Evolutionary conservation across 2,113 vertebrate genomes (phyloP), one percentile per base, ranked within the genome.

Genomic region (Serilophus lunatus): DNA sequence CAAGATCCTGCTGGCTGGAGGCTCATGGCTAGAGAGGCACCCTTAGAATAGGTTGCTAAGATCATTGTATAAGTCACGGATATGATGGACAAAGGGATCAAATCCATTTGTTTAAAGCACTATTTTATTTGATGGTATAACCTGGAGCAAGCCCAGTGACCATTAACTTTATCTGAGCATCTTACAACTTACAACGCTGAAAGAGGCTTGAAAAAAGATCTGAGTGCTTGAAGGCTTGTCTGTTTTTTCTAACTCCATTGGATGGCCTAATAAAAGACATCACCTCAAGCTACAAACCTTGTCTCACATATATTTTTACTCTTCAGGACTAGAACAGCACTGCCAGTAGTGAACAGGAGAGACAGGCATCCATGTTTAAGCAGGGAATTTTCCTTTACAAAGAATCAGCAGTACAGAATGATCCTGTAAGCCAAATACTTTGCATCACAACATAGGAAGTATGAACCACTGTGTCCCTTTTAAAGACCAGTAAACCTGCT

Each of bases 101-200:
- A 90, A 89, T 11, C 75, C 50, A 82, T 80, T 86, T 94, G 42
- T 69, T 92, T 75, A 66, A 83, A 75, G 76, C 68, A 56, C 26
- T 57, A 16, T 63, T 86, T 81, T 29, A 59, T 69, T 26, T 70
- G 42, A 65, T 9, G 69, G 31, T 13, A 15, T 75, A 84, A 88
- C 83, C 86, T 44, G 71, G 49, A 75, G 96, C 76, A 66, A 78
- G 25, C 72, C 66, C 42, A n/a, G 64, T 5, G 64, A 88, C 64
- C 82, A 86, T 93, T 93, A 86, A 35, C 68, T 86, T 92, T 93
- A 96, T 92, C 91, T 75, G 82, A 92, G 76, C 91, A 94, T 81
- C 90, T 78, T 63, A 57, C 40, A 53, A 82, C 90, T 71, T 66
- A 74, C 26, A 79, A 17, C 20, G 3, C 61, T 42, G 82, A 60